Conservation (phyloP, 1,140 invertebrate genomes). For the Drosophila pandora region DNA sequence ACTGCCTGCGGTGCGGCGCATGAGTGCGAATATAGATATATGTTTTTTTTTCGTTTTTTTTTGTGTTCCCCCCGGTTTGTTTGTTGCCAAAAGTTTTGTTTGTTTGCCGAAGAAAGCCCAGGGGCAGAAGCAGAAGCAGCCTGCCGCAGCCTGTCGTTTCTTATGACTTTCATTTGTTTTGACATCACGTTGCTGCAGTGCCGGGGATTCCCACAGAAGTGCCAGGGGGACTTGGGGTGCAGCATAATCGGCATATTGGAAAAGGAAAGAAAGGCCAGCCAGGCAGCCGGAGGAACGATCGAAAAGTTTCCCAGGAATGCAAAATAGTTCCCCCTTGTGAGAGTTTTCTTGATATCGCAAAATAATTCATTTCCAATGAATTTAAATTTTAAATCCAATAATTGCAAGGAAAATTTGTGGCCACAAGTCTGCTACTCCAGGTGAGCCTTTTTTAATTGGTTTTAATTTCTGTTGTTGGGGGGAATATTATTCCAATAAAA, state of each 20-base stretch:
- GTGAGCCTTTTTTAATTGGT: slow-evolving; percentile 13
- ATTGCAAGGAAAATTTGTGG: not conserved
- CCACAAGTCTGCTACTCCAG: not conserved
- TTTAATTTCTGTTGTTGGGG: not conserved
- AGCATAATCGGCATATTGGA: slow-evolving; percentile 47
- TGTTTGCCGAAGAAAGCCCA: slow-evolving; percentile 59
- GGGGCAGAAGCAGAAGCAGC: slow-evolving; percentile 16
- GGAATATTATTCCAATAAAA: not conserved
- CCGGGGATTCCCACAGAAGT: slow-evolving; percentile 2
- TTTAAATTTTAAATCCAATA: not conserved
- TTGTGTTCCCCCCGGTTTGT: slow-evolving; percentile 21
- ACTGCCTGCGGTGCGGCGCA: slow-evolving; percentile 45
- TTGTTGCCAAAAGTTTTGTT: slow-evolving; percentile 71
- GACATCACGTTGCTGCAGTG: slow-evolving; percentile 73
- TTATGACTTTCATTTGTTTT: slow-evolving; percentile 80
- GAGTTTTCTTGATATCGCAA: not conserved
- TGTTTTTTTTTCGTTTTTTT: slow-evolving; percentile 5
- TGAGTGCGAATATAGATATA: slow-evolving; percentile 57
- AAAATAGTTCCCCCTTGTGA: not conserved
- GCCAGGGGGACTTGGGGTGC: slow-evolving; percentile 2
- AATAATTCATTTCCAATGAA: slow-evolving; percentile 16
- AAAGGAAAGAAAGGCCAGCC: slow-evolving; percentile 3
- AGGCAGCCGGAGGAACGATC: slow-evolving; percentile 10
- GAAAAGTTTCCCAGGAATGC: slow-evolving; percentile 25
- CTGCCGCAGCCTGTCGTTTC: slow-evolving; percentile 46